A percentile compares a stretch with the other conserved stretches of the same genome.
Evolutionary conservation across 2,113 vertebrate genomes (phyloP).

Genomic region (Pagrus major): DNA sequence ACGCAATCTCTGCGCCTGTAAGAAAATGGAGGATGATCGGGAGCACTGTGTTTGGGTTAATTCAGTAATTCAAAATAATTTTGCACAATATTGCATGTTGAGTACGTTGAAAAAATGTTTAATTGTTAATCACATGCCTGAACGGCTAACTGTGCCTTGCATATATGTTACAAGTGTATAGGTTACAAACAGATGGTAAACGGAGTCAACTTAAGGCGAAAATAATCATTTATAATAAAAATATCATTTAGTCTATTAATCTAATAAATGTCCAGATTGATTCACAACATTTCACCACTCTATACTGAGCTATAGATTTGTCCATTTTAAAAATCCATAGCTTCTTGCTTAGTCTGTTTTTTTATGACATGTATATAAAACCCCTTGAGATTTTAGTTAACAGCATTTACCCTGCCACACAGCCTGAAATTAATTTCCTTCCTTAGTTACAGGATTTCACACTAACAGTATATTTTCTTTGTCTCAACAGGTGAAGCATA

Average conservation of each 20-base stretch:
- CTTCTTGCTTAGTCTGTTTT: too few relatives aligned
- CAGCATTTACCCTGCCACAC: too few relatives aligned
- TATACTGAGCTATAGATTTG: too few relatives aligned
- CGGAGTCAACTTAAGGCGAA: too few relatives aligned
- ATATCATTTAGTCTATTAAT: not conserved
- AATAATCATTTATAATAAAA: too few relatives aligned
- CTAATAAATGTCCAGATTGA: not conserved
- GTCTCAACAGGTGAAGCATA: constrained; percentile 26
- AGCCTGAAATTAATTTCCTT: too few relatives aligned
- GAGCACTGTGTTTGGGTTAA: not conserved
- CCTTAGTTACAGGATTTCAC: too few relatives aligned
- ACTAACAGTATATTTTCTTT: not conserved
- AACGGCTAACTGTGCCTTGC: too few relatives aligned
- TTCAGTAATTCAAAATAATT: accelerated
- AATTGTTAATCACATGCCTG: not conserved
- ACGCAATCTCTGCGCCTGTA: accelerated
- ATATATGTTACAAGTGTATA: not conserved
- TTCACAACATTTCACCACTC: not conserved
- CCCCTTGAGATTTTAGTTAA: not conserved
- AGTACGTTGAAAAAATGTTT: not conserved
- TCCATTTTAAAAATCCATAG: too few relatives aligned
- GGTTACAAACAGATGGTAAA: too few relatives aligned
- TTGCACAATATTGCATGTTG: not conserved
- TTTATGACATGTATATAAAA: too few relatives aligned
- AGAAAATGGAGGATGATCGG: not conserved